Conservation (phyloP, 2,797 vertebrate genomes). For the Apogon talboti region DNA sequence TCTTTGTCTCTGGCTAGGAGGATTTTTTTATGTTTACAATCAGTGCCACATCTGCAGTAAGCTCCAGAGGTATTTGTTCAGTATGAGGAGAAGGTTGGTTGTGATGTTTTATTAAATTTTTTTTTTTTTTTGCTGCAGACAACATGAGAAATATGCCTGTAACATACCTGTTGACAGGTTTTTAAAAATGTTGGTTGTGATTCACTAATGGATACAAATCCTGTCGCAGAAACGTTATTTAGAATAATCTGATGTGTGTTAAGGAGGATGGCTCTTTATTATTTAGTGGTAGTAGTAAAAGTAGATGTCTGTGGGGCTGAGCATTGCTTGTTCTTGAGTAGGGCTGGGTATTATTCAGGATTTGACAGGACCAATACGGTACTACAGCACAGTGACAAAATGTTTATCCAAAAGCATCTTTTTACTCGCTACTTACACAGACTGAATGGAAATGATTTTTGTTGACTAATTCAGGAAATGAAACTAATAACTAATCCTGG, state of each 20-base stretch:
- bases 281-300: conserved; percentile 4
- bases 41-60: conserved; percentile 28
- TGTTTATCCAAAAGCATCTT: background rate
- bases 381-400: background rate
- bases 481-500: conserved; percentile 12
- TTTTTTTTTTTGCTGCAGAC: conserved; percentile 16
- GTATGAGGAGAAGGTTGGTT: background rate
- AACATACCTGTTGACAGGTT: conserved; percentile 26
- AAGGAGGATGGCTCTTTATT: conserved; percentile 24
- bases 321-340: conserved; percentile 7
- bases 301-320: conserved; percentile 35
- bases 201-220: conserved; percentile 55
- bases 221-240: conserved; percentile 34
- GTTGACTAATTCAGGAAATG: conserved; percentile 61
- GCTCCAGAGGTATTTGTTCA: conserved; percentile 17
- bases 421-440: conserved; percentile 2
- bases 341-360: conserved; percentile 46
- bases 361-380: conserved; percentile 1
- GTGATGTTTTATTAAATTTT: background rate
- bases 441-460: conserved; percentile 4
- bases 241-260: conserved; percentile 34
- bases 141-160: conserved; percentile 31
- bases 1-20: conserved; percentile 37
- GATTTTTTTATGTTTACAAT: conserved; percentile 56
- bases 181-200: conserved; percentile 54